These are phyloP conservation scores for Agrotis ipsilon DNA, from an alignment of 2,888 invertebrate species.

Conservation along the genomic window DNA sequence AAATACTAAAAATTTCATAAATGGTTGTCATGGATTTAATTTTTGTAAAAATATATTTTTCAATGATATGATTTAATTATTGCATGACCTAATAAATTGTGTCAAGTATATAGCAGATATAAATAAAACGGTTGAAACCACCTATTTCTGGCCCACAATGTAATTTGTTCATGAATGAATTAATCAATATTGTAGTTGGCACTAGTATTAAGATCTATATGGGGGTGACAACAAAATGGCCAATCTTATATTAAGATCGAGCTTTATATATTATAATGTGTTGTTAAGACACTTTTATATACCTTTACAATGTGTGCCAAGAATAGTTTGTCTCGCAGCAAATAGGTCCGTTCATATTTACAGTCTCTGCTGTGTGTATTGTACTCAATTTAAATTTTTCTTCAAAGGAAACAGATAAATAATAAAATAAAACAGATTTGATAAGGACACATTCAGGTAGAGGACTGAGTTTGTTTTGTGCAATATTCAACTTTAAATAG, in stretches of 20 bases:
- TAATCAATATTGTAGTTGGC: slow-evolving; percentile 36
- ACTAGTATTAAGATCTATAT: slow-evolving; percentile 27
- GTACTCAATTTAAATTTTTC: slow-evolving; percentile 64
- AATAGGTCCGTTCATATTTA: slow-evolving; percentile 28
- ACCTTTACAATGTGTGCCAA: slow-evolving; percentile 54
- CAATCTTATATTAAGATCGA: slow-evolving; percentile 11
- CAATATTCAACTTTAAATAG: slow-evolving; percentile 31
- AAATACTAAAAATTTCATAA: slow-evolving; percentile 45
- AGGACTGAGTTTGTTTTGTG: slow-evolving; percentile 65
- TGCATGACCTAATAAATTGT: slow-evolving; percentile 54
- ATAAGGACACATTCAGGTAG: slow-evolving; percentile 65
- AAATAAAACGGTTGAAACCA: slow-evolving; percentile 21
- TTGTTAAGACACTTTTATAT: slow-evolving; percentile 26
- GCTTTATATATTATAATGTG: too few relatives aligned
- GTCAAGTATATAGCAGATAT: slow-evolving; percentile 28
- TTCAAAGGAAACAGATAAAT: slow-evolving; percentile 48
- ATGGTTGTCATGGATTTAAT: slow-evolving; percentile 65
- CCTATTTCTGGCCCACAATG: slow-evolving; percentile 54
- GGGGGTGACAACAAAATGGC: slow-evolving; percentile 26
- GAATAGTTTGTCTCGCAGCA: slow-evolving; percentile 33
- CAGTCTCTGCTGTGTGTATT: slow-evolving; percentile 60
- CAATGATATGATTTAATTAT: slow-evolving; percentile 68
- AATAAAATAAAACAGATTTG: slow-evolving; percentile 46
- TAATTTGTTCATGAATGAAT: slow-evolving; percentile 18
- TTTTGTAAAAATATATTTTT: slow-evolving; percentile 62